A percentile compares a stretch with the other conserved stretches of the same genome.
Conservation (phyloP, 2,888 invertebrate species). For the Idaea dimidiata region DNA sequence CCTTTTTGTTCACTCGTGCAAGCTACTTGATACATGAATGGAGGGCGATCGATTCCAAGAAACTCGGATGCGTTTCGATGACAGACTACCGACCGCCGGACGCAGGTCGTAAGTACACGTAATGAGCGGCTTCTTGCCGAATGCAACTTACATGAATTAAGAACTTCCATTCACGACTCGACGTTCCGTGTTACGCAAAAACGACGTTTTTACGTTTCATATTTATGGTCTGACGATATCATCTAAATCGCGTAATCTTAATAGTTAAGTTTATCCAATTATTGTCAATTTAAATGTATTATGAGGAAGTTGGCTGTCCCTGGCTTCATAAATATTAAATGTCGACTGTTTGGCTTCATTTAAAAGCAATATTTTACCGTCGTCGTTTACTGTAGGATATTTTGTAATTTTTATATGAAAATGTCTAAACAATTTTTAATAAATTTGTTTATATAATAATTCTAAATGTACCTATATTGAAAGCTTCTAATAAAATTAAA, state of each 20-base stretch:
- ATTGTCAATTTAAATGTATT: slow-evolving; percentile 1
- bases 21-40: slow-evolving; percentile 56
- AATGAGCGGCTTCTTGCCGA: slow-evolving; percentile 26
- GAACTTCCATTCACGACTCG: slow-evolving; percentile 18
- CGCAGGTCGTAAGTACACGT: slow-evolving; percentile 18
- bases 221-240: slow-evolving; percentile 2
- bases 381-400: background rate
- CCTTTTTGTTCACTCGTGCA: slow-evolving; percentile 61
- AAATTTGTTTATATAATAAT: background rate
- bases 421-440: background rate
- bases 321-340: slow-evolving; percentile 1
- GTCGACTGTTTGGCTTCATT: background rate
- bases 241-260: background rate
- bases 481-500: background rate
- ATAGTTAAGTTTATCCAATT: slow-evolving; percentile 1
- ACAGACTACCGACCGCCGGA: slow-evolving; percentile 24
- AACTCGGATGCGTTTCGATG: slow-evolving; percentile 44
- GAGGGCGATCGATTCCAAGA: slow-evolving; percentile 56
- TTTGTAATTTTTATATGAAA: slow-evolving; percentile 2
- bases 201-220: slow-evolving; percentile 14
- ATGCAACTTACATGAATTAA: slow-evolving; percentile 31
- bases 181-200: slow-evolving; percentile 19
- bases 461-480: background rate
- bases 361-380: background rate
- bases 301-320: background rate